Evolutionary conservation across 2,888 invertebrate species (phyloP), one percentile per base, ranked within the genome.

Genomic region (Galeruca laticollis): DNA sequence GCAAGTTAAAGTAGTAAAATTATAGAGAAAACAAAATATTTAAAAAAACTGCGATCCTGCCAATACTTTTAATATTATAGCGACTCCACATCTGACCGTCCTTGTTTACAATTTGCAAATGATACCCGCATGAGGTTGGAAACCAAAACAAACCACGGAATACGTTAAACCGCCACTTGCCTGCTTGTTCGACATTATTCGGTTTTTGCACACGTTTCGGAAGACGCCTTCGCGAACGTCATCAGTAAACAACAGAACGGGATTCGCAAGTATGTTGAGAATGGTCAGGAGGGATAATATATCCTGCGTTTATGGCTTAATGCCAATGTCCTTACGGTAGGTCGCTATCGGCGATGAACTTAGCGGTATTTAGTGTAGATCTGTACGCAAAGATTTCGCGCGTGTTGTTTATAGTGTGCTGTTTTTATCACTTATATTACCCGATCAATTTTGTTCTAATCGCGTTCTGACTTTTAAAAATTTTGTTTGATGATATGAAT

Each of bases 301-400:
- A 80, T 78, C 79, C 80, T 76, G 76, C 78, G 75, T 76, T 82
- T 83, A 82, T 81, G 84, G 81, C 83, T 77, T 82, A 83, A 82
- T 81, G 84, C 81, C 83, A 82, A 83, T 82, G 83, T 84, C 83
- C 84, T 84, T 84, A 82, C 73, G 81, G 81, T 81, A 84, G 85
- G 84, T 84, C 83, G 83, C 79, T 73, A 40, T 62, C 61, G 49
- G 61, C 60, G 62, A 47, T 40, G 33, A 76, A 75, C 75, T 76
- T 81, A 82, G 80, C 83, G 82, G 83, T 82, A 83, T 81, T 83
- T 81, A 76, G 81, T 80, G 82, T 82, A 73, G 76, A 71, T 66
- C 77, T 76, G 79, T 78, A 61, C 63, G 70, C 77, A 75, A 78
- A 76, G 75, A 74, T 63, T 59, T 15, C 43, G 60, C 51, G 20